These are phyloP conservation scores for Pteronura brasiliensis DNA, from an alignment of 2,113 vertebrate species.

Conservation along the genomic window DNA sequence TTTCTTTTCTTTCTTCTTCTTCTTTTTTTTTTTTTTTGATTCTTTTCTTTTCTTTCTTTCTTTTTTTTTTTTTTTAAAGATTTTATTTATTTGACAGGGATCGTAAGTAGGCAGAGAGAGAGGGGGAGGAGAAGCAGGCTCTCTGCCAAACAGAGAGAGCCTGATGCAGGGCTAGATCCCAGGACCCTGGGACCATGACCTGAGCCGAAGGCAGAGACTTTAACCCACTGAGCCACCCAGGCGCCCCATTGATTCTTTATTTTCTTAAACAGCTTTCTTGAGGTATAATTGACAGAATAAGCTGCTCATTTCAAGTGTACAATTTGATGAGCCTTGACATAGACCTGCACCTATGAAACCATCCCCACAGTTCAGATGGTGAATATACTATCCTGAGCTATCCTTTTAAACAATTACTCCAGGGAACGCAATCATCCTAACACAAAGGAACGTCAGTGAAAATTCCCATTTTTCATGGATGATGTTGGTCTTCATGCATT, in stretches of 20 bases:
- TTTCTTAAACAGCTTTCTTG: not conserved
- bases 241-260: not conserved
- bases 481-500: not conserved
- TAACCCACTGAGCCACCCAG: no score
- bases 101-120: no score
- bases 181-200: no score
- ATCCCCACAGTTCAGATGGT: not conserved
- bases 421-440: not conserved
- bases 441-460: not conserved
- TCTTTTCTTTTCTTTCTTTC: no score
- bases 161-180: no score
- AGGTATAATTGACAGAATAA: not conserved
- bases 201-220: no score
- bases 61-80: no score
- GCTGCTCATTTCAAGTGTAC: not conserved
- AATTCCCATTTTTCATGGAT: not conserved
- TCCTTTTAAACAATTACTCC: not conserved
- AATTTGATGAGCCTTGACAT: not conserved
- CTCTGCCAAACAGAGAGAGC: no score
- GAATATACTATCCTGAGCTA: not conserved
- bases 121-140: no score
- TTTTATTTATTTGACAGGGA: no score
- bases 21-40: not conserved
- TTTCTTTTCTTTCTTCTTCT: no score
- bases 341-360: not conserved